phyloP scores from a whole-genome alignment of 2,797 vertebrate species.

The Oophaga sylvatica region DNA sequence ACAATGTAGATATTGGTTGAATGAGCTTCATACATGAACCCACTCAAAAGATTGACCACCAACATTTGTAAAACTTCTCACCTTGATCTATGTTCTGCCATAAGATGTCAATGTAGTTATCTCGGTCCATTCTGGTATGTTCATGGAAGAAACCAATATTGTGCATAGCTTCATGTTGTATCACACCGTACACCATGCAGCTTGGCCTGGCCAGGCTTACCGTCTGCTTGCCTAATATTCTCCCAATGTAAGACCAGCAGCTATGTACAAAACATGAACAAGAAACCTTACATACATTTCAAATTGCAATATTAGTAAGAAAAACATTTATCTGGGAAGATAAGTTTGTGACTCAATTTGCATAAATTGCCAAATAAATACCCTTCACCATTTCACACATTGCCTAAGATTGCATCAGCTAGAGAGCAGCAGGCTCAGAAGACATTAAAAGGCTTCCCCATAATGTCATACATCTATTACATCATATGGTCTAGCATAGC shows the following conservation, averaged over 20 bases:
- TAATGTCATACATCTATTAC: too few relatives aligned
- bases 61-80: background rate
- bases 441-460: too few relatives aligned
- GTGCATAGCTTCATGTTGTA: conserved; percentile 53
- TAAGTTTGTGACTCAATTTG: too few relatives aligned
- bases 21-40: too few relatives aligned
- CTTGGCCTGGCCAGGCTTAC: background rate
- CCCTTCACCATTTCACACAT: background rate
- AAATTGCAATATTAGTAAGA: background rate
- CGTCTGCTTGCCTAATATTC: background rate
- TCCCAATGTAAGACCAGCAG: conserved; percentile 23
- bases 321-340: background rate
- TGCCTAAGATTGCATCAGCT: background rate
- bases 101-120: conserved; percentile 66
- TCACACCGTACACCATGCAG: background rate
- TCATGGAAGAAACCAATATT: conserved; percentile 78
- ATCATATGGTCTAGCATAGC: too few relatives aligned
- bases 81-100: background rate
- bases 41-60: background rate
- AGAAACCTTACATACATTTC: background rate
- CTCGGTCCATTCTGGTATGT: conserved; percentile 76
- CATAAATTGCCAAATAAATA: too few relatives aligned
- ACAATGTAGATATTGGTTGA: background rate
- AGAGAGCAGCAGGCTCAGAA: too few relatives aligned
- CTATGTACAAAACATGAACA: background rate